Conservation (phyloP, 2,888 invertebrate genomes). For the Onthophagus sagittarius region DNA sequence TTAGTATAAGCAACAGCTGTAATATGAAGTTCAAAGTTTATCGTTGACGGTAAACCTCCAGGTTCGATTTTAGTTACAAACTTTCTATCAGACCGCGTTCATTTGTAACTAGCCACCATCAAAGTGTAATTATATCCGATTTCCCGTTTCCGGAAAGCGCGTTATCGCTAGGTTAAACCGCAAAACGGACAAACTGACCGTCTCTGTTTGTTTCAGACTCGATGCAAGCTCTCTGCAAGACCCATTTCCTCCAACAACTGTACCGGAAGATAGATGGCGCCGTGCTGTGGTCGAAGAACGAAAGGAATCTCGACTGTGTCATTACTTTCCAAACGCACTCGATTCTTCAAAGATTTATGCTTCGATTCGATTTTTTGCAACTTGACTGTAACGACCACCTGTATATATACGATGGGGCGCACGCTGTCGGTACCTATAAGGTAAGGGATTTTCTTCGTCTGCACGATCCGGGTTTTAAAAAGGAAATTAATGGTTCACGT, state of each 20-base stretch:
- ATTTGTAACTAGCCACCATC: not conserved
- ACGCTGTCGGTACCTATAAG: slow-evolving; percentile 84
- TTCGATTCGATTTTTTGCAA: slow-evolving; percentile 86
- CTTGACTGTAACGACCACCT: slow-evolving; percentile 93
- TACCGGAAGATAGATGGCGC: slow-evolving; percentile 91
- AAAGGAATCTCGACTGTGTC: slow-evolving; percentile 85
- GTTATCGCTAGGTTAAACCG: not conserved
- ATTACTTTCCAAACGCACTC: slow-evolving; percentile 94
- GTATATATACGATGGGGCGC: slow-evolving; percentile 88
- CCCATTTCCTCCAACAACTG: slow-evolving; percentile 81
- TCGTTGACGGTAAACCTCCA: not conserved
- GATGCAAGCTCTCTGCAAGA: slow-evolving; percentile 86
- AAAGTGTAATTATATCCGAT: not conserved
- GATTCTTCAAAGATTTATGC: slow-evolving; percentile 89
- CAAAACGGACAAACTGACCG: not conserved
- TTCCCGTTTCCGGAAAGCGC: not conserved
- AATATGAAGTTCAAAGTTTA: not conserved
- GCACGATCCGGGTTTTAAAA: not conserved
- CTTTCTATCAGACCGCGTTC: not conserved
- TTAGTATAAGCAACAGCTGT: not conserved
- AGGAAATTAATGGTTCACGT: not conserved
- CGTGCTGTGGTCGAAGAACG: slow-evolving; percentile 84
- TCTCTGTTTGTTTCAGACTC: slow-evolving; percentile 64
- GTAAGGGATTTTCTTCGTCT: slow-evolving; percentile 56
- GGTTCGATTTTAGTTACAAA: not conserved